Evolutionary conservation across 2,113 vertebrate species (phyloP).

Genomic region (Ciconia maguari): DNA sequence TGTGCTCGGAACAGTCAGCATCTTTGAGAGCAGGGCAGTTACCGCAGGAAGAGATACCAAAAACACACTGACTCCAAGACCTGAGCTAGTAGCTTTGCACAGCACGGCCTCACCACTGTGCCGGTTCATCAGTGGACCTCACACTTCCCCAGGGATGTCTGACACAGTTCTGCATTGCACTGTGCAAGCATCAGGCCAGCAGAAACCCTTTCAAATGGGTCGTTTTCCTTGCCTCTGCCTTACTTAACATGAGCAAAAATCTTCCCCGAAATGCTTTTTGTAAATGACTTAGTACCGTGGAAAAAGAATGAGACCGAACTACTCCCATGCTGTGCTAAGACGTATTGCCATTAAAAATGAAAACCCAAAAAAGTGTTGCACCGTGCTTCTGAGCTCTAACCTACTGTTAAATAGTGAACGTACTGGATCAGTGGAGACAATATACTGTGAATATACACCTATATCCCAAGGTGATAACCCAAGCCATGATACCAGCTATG

Average conservation of each 20-base stretch:
- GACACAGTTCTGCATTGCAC: neutral
- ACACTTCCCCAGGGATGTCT: neutral
- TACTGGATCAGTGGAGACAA: neutral
- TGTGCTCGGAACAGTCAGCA: rapidly evolving
- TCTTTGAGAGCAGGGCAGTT: neutral
- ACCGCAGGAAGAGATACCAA: neutral
- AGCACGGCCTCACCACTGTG: neutral
- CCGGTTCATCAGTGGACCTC: neutral
- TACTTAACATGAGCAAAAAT: neutral
- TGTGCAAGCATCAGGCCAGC: neutral
- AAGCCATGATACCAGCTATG: neutral
- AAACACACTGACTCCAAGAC: neutral
- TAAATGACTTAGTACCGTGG: neutral
- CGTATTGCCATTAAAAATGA: constrained; percentile 13
- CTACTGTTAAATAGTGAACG: neutral
- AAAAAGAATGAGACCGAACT: neutral
- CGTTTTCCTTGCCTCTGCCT: neutral
- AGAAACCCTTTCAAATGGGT: neutral
- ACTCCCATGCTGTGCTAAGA: neutral
- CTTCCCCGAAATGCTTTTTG: neutral
- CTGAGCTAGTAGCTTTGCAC: neutral
- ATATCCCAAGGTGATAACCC: neutral
- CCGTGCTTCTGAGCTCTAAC: constrained; percentile 2
- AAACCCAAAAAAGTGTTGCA: neutral
- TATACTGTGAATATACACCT: neutral